Percentiles rank a stretch among this genome's conserved stretches.
Evolutionary conservation across 1,140 invertebrate species (phyloP).

Genomic region (Sarcophaga peregrina): DNA sequence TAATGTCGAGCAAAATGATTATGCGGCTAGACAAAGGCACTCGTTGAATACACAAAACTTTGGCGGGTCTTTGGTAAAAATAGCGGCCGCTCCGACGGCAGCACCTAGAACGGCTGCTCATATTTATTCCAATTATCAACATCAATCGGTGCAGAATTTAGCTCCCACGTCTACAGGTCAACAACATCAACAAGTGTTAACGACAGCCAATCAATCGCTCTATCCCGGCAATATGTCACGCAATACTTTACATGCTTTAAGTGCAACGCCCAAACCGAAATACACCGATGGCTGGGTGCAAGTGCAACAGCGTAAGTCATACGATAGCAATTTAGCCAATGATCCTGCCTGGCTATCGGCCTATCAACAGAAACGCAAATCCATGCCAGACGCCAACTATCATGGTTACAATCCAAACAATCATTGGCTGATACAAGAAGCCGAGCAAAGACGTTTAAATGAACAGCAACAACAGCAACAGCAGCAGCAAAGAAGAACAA

Average conservation of each 20-base stretch:
- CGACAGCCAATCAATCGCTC: conserved; percentile 40
- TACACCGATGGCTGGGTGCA: conserved; percentile 70
- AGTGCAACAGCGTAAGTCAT: conserved; percentile 53
- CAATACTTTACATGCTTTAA: conserved; percentile 81
- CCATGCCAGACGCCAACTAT: conserved; percentile 69
- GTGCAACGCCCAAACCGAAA: conserved; percentile 79
- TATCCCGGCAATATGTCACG: conserved; percentile 74
- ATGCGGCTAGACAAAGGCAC: conserved; percentile 50
- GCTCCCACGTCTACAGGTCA: conserved; percentile 34
- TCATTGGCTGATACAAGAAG: conserved; percentile 92
- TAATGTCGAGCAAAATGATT: background rate
- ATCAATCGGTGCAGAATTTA: conserved; percentile 61
- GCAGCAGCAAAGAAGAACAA: conserved; percentile 47
- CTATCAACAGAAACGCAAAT: conserved; percentile 73
- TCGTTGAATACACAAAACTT: conserved; percentile 48
- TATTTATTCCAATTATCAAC: conserved; percentile 50
- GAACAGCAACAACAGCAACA: conserved; percentile 71
- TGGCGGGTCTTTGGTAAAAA: conserved; percentile 61
- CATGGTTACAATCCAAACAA: conserved; percentile 75
- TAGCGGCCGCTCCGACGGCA: conserved; percentile 47
- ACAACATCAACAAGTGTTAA: background rate
- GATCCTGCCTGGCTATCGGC: conserved; percentile 70
- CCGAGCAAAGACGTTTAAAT: conserved; percentile 83
- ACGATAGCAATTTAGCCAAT: conserved; percentile 52
- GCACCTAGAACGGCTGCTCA: conserved; percentile 34